Evolutionary conservation across 1,140 invertebrate species (phyloP), one percentile per base, ranked within the genome.

Genomic region (Rhyacophila brunnea): DNA sequence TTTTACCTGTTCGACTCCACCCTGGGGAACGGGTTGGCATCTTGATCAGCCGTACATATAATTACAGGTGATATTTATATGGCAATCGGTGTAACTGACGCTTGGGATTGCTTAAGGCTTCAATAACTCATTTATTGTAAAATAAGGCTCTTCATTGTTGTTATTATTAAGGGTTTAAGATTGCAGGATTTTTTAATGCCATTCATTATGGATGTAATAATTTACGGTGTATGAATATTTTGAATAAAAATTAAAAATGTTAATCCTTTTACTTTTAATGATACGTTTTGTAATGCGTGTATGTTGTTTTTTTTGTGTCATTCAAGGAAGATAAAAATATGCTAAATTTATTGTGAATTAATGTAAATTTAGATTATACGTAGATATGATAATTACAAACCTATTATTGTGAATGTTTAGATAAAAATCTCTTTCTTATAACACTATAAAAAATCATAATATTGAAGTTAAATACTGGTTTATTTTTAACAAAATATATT

Each of bases 31-130:
- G 14, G 14, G 5, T 17, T 20, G 7, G 40, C 20, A 54, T 54
- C 52, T 54, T 45, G 52, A 54, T 54, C 52, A n/a, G 10, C 42
- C 28, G 43, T 17, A 28, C 5, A 20, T 54, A 35, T 54, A 54
- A 54, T 54, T 54, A 54, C 20, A 13, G 32, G 52, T 54, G 52
- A 54, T 54, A 54, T 54, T 54, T 54, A 54, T 54, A 54, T 42
- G 14, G 17, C 52, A 54, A 54, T 54, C 52, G 52, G 42, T 20
- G 20, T 42, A 40, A 51, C 50, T 38, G 14, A 6, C 6, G 13
- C 50, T 15, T 36, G 1, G 36, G 18, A 35, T 15, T 11, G 42
- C 4, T n/a, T n/a, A n/a, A 15, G n/a, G 38, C 42, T 40, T 15
- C 42, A 32, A 44, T 44, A 50, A 36, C 18, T 52, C 50, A 28